Conservation (phyloP, 2,797 vertebrate species). For the Anguilla anguilla region DNA sequence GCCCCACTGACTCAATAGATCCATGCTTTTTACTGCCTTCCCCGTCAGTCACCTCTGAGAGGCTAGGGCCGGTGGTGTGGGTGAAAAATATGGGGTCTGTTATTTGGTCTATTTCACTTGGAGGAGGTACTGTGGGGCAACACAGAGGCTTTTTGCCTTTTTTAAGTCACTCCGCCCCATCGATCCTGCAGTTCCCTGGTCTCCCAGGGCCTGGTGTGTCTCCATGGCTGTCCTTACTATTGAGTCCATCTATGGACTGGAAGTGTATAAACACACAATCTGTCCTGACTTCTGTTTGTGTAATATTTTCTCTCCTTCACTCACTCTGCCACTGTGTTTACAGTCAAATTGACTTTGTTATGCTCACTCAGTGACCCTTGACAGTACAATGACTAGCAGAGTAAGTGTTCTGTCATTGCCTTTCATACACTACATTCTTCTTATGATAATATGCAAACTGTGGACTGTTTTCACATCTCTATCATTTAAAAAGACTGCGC, state of each 20-base stretch:
- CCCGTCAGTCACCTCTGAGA: background rate
- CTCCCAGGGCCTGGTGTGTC: no score
- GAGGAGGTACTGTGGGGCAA: background rate
- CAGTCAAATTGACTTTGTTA: background rate
- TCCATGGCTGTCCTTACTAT: background rate
- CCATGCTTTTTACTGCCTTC: background rate
- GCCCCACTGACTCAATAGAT: background rate
- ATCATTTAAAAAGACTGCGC: background rate
- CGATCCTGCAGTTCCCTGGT: background rate
- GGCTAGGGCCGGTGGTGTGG: background rate
- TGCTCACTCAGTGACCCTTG: background rate
- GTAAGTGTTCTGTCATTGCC: background rate
- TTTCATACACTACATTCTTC: background rate
- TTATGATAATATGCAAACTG: background rate
- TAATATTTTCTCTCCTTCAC: background rate
- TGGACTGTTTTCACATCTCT: background rate
- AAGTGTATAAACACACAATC: background rate
- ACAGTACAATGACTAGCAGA: background rate
- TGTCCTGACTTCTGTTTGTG: background rate
- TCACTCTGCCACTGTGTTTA: background rate
- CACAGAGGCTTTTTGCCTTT: background rate
- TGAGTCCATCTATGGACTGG: background rate
- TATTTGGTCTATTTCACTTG: conserved; percentile 1
- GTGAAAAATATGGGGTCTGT: background rate
- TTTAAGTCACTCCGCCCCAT: background rate